A percentile compares a stretch with the other conserved stretches of the same genome.
Evolutionary conservation across 2,113 vertebrate species (phyloP).

Genomic region (Eptesicus fuscus): DNA sequence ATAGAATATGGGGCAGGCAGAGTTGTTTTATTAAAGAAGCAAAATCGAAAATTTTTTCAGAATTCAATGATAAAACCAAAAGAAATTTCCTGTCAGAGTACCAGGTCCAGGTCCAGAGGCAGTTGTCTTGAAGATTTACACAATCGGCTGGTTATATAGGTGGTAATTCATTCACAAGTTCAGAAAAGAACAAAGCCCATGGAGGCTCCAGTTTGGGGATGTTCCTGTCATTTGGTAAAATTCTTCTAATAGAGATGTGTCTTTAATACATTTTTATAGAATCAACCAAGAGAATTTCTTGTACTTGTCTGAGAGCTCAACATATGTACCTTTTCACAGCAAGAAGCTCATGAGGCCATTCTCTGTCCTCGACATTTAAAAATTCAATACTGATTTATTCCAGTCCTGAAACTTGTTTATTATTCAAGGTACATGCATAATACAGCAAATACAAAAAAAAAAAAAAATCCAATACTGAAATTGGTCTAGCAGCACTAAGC

Average conservation of each 20-base stretch:
- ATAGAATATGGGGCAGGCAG: neutral
- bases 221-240: slow-evolving; percentile 3
- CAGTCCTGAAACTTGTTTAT: too few species aligned
- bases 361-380: neutral
- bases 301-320: slow-evolving; percentile 14
- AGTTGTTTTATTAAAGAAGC: neutral
- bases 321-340: neutral
- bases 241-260: slow-evolving; percentile 38
- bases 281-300: neutral
- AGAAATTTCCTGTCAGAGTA: neutral
- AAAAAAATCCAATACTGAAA: neutral
- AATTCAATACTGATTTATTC: neutral
- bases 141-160: neutral
- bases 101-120: neutral
- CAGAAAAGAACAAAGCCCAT: neutral
- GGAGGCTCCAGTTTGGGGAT: neutral
- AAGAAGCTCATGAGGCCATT: neutral
- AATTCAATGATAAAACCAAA: slow-evolving; percentile 14
- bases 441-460: neutral
- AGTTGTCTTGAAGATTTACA: slow-evolving; percentile 41
- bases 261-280: slow-evolving; percentile 54
- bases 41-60: neutral
- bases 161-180: slow-evolving; percentile 48
- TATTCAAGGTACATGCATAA: too few species aligned
- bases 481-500: neutral